Evolutionary conservation across 2,797 vertebrate species (phyloP).

Genomic region (Lutjanus campechanus): DNA sequence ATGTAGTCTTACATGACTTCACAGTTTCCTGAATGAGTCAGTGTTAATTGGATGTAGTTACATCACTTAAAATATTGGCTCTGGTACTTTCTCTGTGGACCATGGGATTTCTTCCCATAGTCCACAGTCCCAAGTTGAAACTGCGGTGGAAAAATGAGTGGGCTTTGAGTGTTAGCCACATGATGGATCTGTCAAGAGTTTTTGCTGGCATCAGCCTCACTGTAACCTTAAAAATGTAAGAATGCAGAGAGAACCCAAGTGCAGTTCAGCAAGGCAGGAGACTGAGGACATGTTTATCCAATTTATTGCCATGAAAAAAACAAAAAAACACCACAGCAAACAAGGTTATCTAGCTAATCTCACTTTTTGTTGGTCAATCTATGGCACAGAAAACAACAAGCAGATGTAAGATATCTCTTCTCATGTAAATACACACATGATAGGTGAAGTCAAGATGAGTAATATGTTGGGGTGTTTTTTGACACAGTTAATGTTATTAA

Average conservation of each 20-base stretch:
- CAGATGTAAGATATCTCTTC: background rate
- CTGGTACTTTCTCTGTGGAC: background rate
- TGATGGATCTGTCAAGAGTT: conserved; percentile 11
- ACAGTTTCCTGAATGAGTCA: conserved; percentile 16
- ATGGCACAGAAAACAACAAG: background rate
- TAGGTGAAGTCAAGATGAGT: background rate
- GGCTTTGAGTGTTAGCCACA: conserved; percentile 1
- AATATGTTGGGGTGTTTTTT: background rate
- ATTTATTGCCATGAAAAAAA: conserved; percentile 19
- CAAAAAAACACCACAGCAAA: background rate
- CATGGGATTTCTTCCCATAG: background rate
- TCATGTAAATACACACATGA: background rate
- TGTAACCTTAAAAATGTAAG: conserved; percentile 8
- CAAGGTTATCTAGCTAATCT: background rate
- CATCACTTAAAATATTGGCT: conserved; percentile 19
- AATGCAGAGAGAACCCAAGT: background rate
- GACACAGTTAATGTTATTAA: too few relatives aligned
- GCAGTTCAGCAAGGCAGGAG: background rate
- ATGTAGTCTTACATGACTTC: conserved; percentile 23
- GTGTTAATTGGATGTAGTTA: conserved; percentile 15
- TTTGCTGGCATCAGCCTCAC: background rate
- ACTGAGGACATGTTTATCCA: background rate
- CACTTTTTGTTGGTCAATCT: background rate
- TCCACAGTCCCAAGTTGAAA: conserved; percentile 3
- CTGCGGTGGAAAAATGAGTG: background rate